Percentiles rank a stretch among this genome's conserved stretches.
phyloP scores from a whole-genome alignment of 2,797 vertebrate species.

The Lacerta viridis region DNA sequence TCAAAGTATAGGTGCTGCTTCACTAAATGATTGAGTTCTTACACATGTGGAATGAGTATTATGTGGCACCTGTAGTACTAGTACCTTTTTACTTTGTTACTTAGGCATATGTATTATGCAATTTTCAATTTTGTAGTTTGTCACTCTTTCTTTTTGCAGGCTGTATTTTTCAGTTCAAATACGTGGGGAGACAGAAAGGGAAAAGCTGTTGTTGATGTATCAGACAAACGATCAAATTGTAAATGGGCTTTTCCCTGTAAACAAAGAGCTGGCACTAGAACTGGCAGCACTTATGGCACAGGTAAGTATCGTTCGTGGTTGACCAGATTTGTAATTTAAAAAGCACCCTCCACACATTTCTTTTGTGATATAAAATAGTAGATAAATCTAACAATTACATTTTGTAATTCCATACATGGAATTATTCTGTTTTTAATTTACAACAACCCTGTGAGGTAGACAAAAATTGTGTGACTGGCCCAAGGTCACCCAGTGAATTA shows the following conservation, averaged over 20 bases:
- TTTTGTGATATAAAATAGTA: not conserved
- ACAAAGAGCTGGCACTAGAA: slow-evolving; percentile 96
- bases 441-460: not conserved
- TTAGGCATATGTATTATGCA: slow-evolving; percentile 40
- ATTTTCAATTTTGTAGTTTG: slow-evolving; percentile 60
- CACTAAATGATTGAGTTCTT: too few species aligned
- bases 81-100: slow-evolving; percentile 40
- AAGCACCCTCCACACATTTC: not conserved
- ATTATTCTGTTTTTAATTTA: not conserved
- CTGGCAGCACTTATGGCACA: slow-evolving; percentile 95
- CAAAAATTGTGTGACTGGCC: not conserved
- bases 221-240: slow-evolving; percentile 95
- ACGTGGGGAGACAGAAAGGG: slow-evolving; percentile 94
- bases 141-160: slow-evolving; percentile 79
- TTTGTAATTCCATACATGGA: not conserved
- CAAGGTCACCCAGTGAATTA: not conserved
- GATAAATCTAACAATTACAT: not conserved
- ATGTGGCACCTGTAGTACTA: not conserved
- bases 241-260: slow-evolving; percentile 94
- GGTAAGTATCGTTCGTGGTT: slow-evolving; percentile 79
- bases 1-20: too few species aligned
- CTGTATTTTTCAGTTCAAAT: slow-evolving; percentile 93
- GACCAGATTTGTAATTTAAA: not conserved
- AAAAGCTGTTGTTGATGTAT: slow-evolving; percentile 92
- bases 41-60: too few species aligned